Conservation (phyloP, 1,140 invertebrate species). For the Drosophila triauraria region DNA sequence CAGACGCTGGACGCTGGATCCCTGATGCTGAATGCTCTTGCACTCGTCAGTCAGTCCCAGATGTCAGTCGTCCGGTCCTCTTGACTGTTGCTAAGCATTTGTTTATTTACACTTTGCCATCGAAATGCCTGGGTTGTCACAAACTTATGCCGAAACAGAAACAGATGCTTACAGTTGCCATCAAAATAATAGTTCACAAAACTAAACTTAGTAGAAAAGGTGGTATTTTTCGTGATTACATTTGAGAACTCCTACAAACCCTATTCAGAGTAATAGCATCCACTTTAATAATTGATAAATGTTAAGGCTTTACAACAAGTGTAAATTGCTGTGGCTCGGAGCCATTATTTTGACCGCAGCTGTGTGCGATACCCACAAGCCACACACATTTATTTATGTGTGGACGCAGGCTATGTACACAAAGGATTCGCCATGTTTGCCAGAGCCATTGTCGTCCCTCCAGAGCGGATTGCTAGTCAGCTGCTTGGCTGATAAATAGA, state of each 20-base stretch:
- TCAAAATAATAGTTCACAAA: no score
- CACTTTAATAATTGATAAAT: background rate
- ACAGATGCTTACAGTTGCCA: background rate
- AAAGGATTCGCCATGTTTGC: conserved; percentile 41
- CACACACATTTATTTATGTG: conserved; percentile 3
- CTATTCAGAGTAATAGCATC: no score
- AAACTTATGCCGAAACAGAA: conserved; percentile 30
- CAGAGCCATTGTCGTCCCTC: conserved; percentile 46
- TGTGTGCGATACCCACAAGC: conserved; percentile 11
- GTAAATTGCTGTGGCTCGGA: background rate
- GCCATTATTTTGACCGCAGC: conserved; percentile 14
- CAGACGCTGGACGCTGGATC: conserved; percentile 2
- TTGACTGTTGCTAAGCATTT: conserved; percentile 60
- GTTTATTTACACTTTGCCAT: conserved; percentile 75
- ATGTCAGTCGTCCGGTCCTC: conserved; percentile 30
- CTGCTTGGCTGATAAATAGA: conserved; percentile 78
- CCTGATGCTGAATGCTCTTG: conserved; percentile 18
- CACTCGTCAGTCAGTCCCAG: conserved; percentile 29
- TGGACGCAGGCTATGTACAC: conserved; percentile 33
- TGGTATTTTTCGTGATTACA: background rate
- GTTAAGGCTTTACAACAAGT: background rate
- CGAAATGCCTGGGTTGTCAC: conserved; percentile 55
- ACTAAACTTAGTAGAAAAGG: no score
- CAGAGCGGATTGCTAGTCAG: conserved; percentile 62
- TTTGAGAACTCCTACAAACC: accelerated